Evolutionary conservation across 64 coral and sea anemone genomes (phyloP).

Genomic region (Porites australiensis): DNA sequence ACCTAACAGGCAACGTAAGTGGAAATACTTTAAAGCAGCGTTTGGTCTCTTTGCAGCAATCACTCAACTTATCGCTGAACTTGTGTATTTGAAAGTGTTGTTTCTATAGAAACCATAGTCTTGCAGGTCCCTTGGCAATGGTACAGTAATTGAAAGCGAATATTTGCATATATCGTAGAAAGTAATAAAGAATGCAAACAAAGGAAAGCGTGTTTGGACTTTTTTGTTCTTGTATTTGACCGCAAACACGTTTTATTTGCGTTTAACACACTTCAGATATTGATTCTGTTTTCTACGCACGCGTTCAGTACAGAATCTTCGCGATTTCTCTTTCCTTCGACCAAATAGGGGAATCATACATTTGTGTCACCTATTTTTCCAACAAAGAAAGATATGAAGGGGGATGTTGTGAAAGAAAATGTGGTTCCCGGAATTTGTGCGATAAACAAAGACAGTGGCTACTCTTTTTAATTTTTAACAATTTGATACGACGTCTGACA

Average conservation of each 20-base stretch:
- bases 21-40: neutral
- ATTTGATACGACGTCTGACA: too few species aligned
- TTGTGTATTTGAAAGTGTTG: neutral
- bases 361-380: too few species aligned
- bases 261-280: neutral
- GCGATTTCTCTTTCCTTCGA: too few species aligned
- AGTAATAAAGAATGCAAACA: slow-evolving; percentile 12
- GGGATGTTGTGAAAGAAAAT: too few species aligned
- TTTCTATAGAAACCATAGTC: slow-evolving; percentile 18
- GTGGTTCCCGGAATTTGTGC: too few species aligned
- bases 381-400: too few species aligned
- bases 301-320: neutral
- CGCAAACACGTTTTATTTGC: neutral
- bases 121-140: neutral
- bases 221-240: neutral
- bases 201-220: neutral
- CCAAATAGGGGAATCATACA: too few species aligned
- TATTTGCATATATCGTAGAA: slow-evolving; percentile 28
- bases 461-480: too few species aligned
- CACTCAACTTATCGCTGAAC: neutral
- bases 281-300: neutral
- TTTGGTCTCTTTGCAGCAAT: too few species aligned
- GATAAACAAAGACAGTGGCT: too few species aligned
- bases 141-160: neutral
- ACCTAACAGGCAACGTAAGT: neutral